These are phyloP conservation scores for Prinia subflava DNA, from an alignment of 2,113 vertebrate species.

Conservation along the genomic window DNA sequence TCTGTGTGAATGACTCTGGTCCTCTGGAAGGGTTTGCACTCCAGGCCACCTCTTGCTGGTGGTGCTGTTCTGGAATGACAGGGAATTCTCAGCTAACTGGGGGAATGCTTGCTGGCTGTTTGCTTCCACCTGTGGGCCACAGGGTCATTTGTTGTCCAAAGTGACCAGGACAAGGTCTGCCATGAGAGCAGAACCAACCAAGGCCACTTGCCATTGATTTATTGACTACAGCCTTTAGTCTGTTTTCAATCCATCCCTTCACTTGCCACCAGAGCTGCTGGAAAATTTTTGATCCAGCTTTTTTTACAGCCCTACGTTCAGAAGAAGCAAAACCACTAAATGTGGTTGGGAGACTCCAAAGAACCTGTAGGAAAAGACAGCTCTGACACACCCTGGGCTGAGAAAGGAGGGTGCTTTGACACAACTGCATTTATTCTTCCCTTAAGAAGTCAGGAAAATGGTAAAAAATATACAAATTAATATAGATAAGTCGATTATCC, in stretches of 20 bases:
- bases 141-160: not conserved
- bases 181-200: not conserved
- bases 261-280: not conserved
- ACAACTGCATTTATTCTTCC: not conserved
- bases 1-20: too few species aligned
- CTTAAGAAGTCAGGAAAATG: not conserved
- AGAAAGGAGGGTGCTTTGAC: not conserved
- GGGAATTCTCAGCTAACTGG: not conserved
- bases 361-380: not conserved
- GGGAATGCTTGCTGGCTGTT: rapidly evolving
- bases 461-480: not conserved
- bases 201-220: not conserved
- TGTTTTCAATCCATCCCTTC: not conserved
- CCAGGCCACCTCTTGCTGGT: not conserved
- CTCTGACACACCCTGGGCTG: not conserved
- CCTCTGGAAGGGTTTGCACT: not conserved
- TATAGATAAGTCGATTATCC: not conserved
- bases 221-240: not conserved
- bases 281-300: not conserved
- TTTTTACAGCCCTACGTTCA: not conserved
- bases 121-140: not conserved
- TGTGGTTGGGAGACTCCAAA: not conserved
- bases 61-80: not conserved
- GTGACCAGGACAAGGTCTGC: not conserved
- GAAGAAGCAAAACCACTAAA: not conserved